These are phyloP conservation scores for Petroica traversi DNA, from an alignment of 2,113 vertebrate genomes.

Conservation along the genomic window DNA sequence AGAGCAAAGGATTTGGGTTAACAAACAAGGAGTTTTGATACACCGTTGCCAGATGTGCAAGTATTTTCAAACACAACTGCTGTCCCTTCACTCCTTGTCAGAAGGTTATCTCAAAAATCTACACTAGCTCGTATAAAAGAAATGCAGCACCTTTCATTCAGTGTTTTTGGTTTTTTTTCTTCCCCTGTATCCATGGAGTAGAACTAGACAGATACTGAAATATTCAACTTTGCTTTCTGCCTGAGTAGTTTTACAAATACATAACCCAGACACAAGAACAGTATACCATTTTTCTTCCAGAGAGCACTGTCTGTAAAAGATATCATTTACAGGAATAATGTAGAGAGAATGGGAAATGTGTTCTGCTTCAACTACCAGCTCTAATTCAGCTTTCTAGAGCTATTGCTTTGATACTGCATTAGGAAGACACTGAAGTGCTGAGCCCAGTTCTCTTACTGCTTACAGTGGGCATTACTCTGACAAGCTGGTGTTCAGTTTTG, in stretches of 20 bases:
- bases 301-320: slow-evolving; percentile 9
- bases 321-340: slow-evolving; percentile 19
- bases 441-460: not conserved
- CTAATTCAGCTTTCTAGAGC: slow-evolving; percentile 23
- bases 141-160: not conserved
- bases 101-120: not conserved
- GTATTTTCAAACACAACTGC: not conserved
- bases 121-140: not conserved
- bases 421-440: not conserved
- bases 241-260: slow-evolving; percentile 48
- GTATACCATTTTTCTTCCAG: slow-evolving; percentile 10
- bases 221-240: slow-evolving; percentile 33
- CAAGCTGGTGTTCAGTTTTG: not conserved
- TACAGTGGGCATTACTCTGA: not conserved
- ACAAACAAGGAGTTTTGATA: not conserved
- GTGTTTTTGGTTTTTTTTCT: not conserved
- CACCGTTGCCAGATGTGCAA: not conserved
- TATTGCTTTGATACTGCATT: not conserved
- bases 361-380: slow-evolving; percentile 24
- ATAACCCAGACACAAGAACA: not conserved
- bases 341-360: slow-evolving; percentile 29
- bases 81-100: not conserved
- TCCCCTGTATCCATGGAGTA: not conserved
- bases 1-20: not conserved
- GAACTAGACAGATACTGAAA: slow-evolving; percentile 18